Conservation (phyloP, 2,797 vertebrate species). For the Phoeniculus purpureus region DNA sequence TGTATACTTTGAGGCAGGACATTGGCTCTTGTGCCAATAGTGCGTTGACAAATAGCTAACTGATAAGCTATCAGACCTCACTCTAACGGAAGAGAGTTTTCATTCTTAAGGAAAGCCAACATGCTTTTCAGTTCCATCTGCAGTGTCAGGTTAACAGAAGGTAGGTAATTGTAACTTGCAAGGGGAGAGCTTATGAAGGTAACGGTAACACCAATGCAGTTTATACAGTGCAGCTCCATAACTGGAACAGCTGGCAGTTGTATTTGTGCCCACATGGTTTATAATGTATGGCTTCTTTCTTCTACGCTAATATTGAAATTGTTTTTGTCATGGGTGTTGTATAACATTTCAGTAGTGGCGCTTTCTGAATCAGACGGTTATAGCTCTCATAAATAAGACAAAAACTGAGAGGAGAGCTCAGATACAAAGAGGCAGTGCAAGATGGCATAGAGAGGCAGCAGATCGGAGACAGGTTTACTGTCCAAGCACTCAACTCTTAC, state of each 20-base stretch:
- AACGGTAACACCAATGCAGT: neutral
- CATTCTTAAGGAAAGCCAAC: neutral
- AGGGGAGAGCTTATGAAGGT: neutral
- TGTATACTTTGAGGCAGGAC: neutral
- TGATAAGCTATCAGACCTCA: neutral
- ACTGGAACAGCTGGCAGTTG: neutral
- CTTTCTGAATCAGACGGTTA: neutral
- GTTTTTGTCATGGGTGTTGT: neutral
- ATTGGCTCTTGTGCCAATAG: neutral
- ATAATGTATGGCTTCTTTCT: neutral
- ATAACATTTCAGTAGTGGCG: neutral
- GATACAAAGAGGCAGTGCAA: neutral
- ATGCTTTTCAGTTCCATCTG: neutral
- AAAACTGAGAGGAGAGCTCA: neutral
- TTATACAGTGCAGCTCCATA: neutral
- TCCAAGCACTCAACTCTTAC: neutral
- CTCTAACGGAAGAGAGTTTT: neutral
- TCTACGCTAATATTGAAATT: neutral
- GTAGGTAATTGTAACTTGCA: neutral
- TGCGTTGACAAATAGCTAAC: neutral
- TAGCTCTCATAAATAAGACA: neutral
- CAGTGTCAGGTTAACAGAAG: neutral
- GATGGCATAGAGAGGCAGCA: neutral
- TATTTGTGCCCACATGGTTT: neutral
- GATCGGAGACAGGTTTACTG: neutral